These are phyloP conservation scores for Gonioctena quinquepunctata DNA, from an alignment of 1,140 invertebrate genomes.

Conservation along the genomic window DNA sequence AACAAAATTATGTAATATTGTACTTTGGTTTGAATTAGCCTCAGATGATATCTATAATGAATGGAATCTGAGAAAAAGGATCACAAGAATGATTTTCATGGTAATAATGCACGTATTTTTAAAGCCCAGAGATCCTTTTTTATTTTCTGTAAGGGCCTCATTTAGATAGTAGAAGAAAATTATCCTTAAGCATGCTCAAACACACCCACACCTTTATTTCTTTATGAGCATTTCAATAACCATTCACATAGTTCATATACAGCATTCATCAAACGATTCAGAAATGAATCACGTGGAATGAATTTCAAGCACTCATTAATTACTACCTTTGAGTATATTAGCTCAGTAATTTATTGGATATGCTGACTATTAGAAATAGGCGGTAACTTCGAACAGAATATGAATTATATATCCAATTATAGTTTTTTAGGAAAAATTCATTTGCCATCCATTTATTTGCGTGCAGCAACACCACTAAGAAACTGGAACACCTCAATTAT, in stretches of 20 bases:
- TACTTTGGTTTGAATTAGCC: no score
- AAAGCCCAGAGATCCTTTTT: no score
- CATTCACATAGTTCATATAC: not conserved
- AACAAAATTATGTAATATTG: no score
- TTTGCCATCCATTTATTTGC: not conserved
- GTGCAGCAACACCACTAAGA: not conserved
- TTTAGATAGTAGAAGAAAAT: no score
- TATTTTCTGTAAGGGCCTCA: no score
- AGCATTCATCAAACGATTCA: not conserved
- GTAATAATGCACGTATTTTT: no score
- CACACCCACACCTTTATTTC: no score
- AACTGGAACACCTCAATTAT: constrained; percentile 17
- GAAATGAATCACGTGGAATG: not conserved
- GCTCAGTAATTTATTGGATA: constrained; percentile 3
- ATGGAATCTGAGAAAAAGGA: no score
- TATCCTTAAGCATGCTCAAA: no score
- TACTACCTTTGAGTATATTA: constrained; percentile 10
- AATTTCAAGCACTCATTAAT: not conserved
- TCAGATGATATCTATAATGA: no score
- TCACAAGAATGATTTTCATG: no score
- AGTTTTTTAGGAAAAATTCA: no score
- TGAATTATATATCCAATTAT: constrained; percentile 9
- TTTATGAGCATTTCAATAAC: not conserved
- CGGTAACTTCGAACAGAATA: not conserved
- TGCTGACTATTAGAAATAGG: constrained; percentile 7